Conservation (phyloP, 2,888 invertebrate species). For the Morinoia aosen region DNA sequence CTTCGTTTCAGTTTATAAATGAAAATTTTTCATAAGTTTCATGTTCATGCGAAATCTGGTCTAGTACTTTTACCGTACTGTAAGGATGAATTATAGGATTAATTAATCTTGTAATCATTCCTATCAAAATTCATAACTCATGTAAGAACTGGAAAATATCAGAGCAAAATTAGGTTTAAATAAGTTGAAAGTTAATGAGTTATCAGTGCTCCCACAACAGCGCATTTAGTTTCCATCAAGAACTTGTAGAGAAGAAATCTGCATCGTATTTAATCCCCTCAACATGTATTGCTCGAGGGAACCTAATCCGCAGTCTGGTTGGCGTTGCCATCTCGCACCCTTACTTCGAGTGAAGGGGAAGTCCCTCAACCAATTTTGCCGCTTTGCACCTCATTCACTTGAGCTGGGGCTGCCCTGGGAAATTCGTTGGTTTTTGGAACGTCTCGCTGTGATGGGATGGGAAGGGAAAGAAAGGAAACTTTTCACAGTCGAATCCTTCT, state of each 20-base stretch:
- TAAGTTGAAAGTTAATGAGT: no score
- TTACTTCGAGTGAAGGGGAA: not conserved
- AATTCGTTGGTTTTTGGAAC: not conserved
- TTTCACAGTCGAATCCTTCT: constrained; percentile 12
- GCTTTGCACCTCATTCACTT: not conserved
- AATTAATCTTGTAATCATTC: no score
- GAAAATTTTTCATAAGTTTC: not conserved
- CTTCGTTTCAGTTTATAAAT: not conserved
- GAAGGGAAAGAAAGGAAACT: not conserved
- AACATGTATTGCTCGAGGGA: not conserved
- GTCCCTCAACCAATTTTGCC: not conserved
- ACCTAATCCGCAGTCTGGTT: not conserved
- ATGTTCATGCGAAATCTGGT: not conserved
- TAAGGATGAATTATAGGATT: no score
- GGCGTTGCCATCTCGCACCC: not conserved
- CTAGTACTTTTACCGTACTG: not conserved
- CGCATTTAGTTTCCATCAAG: no score
- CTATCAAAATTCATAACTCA: no score
- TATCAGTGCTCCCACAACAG: no score
- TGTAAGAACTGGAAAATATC: no score
- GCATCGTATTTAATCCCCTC: not conserved
- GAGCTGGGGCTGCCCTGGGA: not conserved
- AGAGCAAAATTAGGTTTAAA: no score
- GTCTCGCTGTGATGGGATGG: not conserved
- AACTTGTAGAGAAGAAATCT: no score